phyloP scores from a whole-genome alignment of 2,888 invertebrate species.

The Cotesia congregata region DNA sequence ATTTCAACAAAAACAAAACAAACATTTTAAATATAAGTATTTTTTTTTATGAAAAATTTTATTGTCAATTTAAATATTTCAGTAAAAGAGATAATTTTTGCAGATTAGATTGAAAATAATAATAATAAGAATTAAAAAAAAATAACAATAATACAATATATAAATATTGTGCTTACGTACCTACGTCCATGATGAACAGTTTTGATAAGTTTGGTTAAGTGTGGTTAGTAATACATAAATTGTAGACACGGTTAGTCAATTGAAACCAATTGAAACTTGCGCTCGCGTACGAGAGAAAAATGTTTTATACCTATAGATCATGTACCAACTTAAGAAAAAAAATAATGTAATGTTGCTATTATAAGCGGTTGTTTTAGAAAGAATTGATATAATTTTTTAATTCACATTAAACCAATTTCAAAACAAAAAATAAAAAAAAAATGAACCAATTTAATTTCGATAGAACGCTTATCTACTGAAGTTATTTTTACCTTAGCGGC shows the following conservation, averaged over 20 bases:
- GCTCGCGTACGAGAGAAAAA: background rate
- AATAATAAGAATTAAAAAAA: slow-evolving; percentile 34
- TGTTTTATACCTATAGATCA: too few relatives aligned
- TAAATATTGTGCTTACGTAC: slow-evolving; percentile 55
- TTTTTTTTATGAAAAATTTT: too few relatives aligned
- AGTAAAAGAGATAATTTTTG: background rate
- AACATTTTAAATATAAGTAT: too few relatives aligned
- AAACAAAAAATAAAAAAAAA: too few relatives aligned
- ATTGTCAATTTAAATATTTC: too few relatives aligned
- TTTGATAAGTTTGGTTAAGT: slow-evolving; percentile 11
- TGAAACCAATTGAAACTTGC: background rate
- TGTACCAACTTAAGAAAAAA: too few relatives aligned
- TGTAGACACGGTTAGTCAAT: background rate
- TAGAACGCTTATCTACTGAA: too few relatives aligned
- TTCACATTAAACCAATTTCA: too few relatives aligned
- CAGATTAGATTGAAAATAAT: slow-evolving; percentile 1
- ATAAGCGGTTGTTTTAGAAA: too few relatives aligned
- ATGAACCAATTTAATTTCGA: too few relatives aligned
- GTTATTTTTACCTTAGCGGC: background rate
- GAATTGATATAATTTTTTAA: too few relatives aligned
- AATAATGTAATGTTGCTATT: too few relatives aligned
- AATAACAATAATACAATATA: slow-evolving; percentile 46
- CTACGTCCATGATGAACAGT: slow-evolving; percentile 62
- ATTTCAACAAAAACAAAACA: background rate
- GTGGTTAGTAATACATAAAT: background rate